A percentile compares a stretch with the other conserved stretches of the same genome.
These are phyloP conservation scores for Listrodromus nycthemerus DNA, from an alignment of 2,888 invertebrate species.

Conservation along the genomic window DNA sequence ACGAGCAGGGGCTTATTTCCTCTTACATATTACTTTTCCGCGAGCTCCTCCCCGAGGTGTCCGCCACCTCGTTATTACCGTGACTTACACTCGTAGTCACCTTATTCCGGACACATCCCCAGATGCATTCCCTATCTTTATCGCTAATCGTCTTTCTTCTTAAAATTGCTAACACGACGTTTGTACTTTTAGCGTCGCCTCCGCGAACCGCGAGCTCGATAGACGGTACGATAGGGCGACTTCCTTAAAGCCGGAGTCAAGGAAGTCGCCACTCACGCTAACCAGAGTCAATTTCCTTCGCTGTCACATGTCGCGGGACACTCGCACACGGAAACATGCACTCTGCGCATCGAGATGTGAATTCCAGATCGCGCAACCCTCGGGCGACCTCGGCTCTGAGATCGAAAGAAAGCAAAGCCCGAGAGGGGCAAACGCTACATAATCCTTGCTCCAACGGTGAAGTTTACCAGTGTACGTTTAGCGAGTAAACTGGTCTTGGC, in stretches of 20 bases:
- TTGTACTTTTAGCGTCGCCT: background rate
- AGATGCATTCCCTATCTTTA: slow-evolving; percentile 30
- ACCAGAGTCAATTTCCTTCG: slow-evolving; percentile 20
- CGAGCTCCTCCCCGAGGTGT: slow-evolving; percentile 15
- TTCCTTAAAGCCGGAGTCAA: background rate
- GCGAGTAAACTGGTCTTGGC: slow-evolving; percentile 46
- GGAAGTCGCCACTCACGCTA: background rate
- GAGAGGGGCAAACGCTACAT: background rate
- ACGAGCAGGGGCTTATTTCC: slow-evolving; percentile 79
- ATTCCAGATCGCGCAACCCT: background rate
- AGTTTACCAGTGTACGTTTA: slow-evolving; percentile 52
- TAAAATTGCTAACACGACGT: slow-evolving; percentile 17
- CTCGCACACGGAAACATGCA: background rate
- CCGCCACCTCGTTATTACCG: slow-evolving; percentile 50
- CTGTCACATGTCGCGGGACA: slow-evolving; percentile 22
- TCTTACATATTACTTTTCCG: slow-evolving; percentile 78
- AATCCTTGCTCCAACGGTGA: slow-evolving; percentile 17
- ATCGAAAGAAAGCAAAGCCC: no score
- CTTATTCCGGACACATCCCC: slow-evolving; percentile 13
- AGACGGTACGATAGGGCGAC: background rate
- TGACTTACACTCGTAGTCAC: slow-evolving; percentile 54
- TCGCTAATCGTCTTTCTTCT: slow-evolving; percentile 39
- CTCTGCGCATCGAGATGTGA: background rate
- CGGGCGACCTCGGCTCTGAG: background rate
- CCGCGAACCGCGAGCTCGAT: background rate